These are phyloP conservation scores for Scaptomyza cyrtandrae DNA, from an alignment of 2,888 invertebrate genomes.

Conservation along the genomic window DNA sequence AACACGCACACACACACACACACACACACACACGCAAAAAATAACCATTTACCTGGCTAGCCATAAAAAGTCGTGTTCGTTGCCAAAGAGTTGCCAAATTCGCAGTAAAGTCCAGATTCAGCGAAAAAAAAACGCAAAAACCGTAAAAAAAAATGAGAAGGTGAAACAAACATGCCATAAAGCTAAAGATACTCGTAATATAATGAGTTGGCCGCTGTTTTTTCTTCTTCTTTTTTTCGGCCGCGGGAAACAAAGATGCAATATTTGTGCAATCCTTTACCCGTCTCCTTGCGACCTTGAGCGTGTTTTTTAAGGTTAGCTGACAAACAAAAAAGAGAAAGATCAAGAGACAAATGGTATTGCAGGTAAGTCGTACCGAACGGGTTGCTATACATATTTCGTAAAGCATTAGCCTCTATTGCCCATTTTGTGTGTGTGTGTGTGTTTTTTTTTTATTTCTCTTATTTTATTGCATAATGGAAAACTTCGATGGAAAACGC, in stretches of 20 bases:
- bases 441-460: slow-evolving; percentile 19
- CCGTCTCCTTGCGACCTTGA: slow-evolving; percentile 57
- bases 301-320: slow-evolving; percentile 55
- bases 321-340: neutral
- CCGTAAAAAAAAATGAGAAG: slow-evolving; percentile 32
- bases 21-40: slow-evolving; percentile 14
- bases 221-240: no score
- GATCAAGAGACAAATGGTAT: neutral
- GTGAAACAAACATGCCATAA: slow-evolving; percentile 34
- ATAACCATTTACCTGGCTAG: slow-evolving; percentile 56
- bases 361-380: slow-evolving; percentile 61
- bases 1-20: slow-evolving; percentile 2
- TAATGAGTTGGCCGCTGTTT: slow-evolving; percentile 63
- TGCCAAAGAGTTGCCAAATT: slow-evolving; percentile 74
- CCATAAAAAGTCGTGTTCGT: slow-evolving; percentile 61
- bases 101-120: slow-evolving; percentile 68
- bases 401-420: slow-evolving; percentile 42
- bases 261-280: slow-evolving; percentile 83
- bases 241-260: slow-evolving; percentile 77
- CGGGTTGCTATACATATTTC: slow-evolving; percentile 49
- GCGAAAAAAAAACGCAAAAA: slow-evolving; percentile 48
- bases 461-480: slow-evolving; percentile 75
- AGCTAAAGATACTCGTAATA: slow-evolving; percentile 33
- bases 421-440: no score
- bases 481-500: slow-evolving; percentile 59